Evolutionary conservation across 2,888 invertebrate genomes (phyloP).

Genomic region (Leptopterna dolabrata): DNA sequence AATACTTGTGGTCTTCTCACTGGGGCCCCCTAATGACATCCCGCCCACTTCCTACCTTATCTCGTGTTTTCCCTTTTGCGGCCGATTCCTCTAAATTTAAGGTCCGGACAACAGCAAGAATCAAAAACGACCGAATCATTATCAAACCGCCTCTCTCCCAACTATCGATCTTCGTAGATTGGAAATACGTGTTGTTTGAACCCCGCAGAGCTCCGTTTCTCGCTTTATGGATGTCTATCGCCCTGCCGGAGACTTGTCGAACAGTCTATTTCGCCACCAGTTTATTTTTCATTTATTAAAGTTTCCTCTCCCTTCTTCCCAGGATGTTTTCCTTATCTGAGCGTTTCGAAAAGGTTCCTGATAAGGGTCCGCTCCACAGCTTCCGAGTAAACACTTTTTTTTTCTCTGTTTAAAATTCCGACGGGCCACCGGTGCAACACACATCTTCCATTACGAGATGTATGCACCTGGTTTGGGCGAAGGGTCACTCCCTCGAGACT

Average conservation of each 20-base stretch:
- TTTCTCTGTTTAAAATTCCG: slow-evolving; percentile 37
- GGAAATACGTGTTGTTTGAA: slow-evolving; percentile 41
- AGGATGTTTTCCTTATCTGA: not conserved
- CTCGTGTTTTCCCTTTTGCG: not conserved
- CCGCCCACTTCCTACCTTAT: slow-evolving; percentile 21
- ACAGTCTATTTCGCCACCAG: slow-evolving; percentile 32
- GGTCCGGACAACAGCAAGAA: not conserved
- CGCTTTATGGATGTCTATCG: slow-evolving; percentile 5
- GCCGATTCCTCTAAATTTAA: not conserved
- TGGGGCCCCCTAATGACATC: slow-evolving; percentile 35
- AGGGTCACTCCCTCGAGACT: not conserved
- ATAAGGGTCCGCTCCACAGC: not conserved
- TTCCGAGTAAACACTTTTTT: not conserved
- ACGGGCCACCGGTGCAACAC: slow-evolving; percentile 25
- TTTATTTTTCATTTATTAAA: slow-evolving; percentile 9
- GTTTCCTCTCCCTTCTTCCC: not conserved
- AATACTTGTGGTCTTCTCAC: slow-evolving; percentile 45
- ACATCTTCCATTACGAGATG: slow-evolving; percentile 50
- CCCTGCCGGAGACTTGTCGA: not conserved
- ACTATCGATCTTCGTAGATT: slow-evolving; percentile 40
- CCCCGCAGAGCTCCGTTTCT: not conserved
- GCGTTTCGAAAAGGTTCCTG: not conserved
- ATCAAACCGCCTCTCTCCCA: not conserved
- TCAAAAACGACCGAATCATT: not conserved
- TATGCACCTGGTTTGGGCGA: not conserved